Evolutionary conservation across 2,888 invertebrate genomes (phyloP).

Genomic region (Lasius fuliginosus): DNA sequence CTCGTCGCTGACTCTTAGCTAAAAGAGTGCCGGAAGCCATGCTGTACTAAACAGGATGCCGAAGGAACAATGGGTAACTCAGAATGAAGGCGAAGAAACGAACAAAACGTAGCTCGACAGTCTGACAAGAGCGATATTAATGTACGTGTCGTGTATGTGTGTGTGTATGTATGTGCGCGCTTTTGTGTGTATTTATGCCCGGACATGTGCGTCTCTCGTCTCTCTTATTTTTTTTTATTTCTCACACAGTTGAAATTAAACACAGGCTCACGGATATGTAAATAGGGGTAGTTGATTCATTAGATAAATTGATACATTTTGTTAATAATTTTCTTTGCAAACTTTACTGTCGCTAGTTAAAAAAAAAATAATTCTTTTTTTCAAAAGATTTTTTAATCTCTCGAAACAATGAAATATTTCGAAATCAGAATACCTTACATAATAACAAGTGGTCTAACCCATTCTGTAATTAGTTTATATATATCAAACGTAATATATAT

Average conservation of each 20-base stretch:
- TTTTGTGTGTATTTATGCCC: not conserved
- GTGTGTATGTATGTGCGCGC: not conserved
- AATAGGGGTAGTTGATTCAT: not conserved
- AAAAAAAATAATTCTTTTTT: not conserved
- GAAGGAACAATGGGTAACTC: conserved; percentile 67
- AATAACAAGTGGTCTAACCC: not conserved
- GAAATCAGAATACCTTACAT: not conserved
- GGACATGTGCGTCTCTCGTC: not conserved
- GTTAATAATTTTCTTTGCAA: conserved; percentile 4
- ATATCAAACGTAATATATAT: not conserved
- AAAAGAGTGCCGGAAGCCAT: conserved; percentile 82
- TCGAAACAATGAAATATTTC: conserved; percentile 6
- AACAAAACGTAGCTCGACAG: conserved; percentile 51
- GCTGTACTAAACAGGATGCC: conserved; percentile 77
- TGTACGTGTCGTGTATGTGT: not conserved
- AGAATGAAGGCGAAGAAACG: conserved; percentile 61
- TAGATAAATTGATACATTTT: not conserved
- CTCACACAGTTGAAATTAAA: not conserved
- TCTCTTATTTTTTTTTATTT: conserved; percentile 7
- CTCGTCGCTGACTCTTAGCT: conserved; percentile 81
- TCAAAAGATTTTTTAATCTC: not conserved
- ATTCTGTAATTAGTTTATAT: not conserved
- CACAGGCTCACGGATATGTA: not conserved
- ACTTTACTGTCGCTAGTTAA: too few relatives aligned
- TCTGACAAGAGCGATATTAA: conserved; percentile 44